phyloP scores from a whole-genome alignment of 2,113 vertebrate genomes.

The Semicossyphus pulcher region DNA sequence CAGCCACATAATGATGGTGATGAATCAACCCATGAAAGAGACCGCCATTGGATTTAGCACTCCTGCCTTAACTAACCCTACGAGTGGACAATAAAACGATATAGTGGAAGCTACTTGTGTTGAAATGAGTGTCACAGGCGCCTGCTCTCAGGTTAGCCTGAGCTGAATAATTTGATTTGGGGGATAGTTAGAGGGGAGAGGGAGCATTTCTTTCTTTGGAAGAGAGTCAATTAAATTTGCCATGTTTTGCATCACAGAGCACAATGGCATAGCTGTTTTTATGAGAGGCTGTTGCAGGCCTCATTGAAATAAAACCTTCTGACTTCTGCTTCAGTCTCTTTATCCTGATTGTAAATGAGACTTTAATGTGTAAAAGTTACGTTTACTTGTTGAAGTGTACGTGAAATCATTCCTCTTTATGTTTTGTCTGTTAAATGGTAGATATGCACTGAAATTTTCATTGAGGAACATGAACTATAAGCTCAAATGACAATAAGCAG shows the following conservation, averaged over 20 bases:
- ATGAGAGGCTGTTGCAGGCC: constrained; percentile 26
- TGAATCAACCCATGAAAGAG: constrained; percentile 50
- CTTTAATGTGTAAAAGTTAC: constrained; percentile 36
- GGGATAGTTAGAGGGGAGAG: constrained; percentile 45
- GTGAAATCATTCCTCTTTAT: too few species aligned
- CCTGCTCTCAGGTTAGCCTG: constrained; percentile 40
- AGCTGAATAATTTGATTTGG: constrained; percentile 57
- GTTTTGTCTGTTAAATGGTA: too few species aligned
- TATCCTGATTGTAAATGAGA: constrained; percentile 49
- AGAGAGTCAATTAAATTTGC: constrained; percentile 59
- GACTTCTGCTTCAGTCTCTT: constrained; percentile 35
- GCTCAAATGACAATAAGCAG: too few species aligned
- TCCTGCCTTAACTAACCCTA: constrained; percentile 47
- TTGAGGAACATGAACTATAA: too few species aligned
- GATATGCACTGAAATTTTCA: too few species aligned
- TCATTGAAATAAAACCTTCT: constrained; percentile 34
- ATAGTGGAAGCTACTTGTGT: constrained; percentile 35
- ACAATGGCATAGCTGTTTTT: constrained; percentile 24
- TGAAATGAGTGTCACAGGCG: constrained; percentile 40
- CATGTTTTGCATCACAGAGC: constrained; percentile 52
- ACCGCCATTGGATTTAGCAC: constrained; percentile 23
- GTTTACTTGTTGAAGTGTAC: constrained; percentile 41
- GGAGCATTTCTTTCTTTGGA: constrained; percentile 19
- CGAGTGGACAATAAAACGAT: constrained; percentile 40
- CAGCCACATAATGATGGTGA: constrained; percentile 32